Evolutionary conservation across 37 sponge, comb jelly and placozoan genomes (phyloP).

Genomic region (Ephydatia muelleri): DNA sequence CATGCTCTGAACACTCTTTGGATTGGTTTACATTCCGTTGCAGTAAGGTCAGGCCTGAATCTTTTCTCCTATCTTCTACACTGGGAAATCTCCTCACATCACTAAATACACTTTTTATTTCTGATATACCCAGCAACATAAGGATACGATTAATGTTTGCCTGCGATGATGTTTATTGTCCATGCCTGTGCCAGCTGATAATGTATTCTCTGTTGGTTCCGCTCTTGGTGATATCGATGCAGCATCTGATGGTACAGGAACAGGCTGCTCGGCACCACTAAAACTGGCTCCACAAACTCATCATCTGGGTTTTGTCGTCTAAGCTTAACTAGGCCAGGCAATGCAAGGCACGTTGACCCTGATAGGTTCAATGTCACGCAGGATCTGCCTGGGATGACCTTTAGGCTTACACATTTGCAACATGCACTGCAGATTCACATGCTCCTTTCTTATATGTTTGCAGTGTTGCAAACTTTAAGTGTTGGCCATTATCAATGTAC

Average conservation of each 20-base stretch:
- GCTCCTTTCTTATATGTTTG: conserved; percentile 1
- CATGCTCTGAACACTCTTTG: background rate
- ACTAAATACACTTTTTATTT: background rate
- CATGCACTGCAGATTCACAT: background rate
- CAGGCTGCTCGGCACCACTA: background rate
- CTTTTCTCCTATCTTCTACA: background rate
- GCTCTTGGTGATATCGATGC: background rate
- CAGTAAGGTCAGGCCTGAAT: background rate
- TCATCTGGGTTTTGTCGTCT: background rate
- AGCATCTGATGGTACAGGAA: background rate
- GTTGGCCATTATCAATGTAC: background rate
- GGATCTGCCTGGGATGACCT: background rate
- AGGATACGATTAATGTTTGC: background rate
- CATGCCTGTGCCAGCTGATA: background rate
- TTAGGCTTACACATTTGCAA: background rate
- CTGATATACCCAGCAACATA: background rate
- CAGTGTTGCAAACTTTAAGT: background rate
- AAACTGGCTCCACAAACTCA: background rate
- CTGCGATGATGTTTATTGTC: background rate
- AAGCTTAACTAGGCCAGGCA: background rate
- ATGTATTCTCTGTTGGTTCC: background rate
- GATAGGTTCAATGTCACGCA: background rate
- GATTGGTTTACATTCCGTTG: background rate
- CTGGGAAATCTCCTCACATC: background rate
- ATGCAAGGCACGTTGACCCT: background rate